These are phyloP conservation scores for Gallinago solitaria DNA, from an alignment of 2,797 vertebrate species.

Conservation along the genomic window DNA sequence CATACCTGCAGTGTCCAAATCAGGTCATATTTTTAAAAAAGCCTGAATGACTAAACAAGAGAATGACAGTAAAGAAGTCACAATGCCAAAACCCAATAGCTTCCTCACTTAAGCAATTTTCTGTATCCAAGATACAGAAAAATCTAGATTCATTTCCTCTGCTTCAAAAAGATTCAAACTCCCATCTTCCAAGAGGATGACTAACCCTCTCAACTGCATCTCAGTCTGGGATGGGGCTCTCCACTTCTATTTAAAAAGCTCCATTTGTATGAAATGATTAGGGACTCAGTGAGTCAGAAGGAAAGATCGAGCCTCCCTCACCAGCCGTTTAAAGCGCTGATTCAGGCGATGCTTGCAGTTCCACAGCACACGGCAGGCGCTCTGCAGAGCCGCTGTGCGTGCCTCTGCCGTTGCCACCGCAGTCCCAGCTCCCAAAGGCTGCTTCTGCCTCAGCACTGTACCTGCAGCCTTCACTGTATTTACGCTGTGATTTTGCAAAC, in stretches of 20 bases:
- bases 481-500: background rate
- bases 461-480: background rate
- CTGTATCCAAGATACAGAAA: constrained; percentile 8
- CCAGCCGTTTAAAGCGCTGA: fast-evolving
- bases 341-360: background rate
- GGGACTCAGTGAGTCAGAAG: background rate
- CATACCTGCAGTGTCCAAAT: background rate
- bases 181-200: background rate
- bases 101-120: background rate
- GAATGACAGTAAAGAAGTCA: background rate
- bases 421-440: background rate
- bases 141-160: background rate
- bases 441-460: background rate
- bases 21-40: background rate
- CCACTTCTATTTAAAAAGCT: background rate
- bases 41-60: background rate
- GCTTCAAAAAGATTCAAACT: background rate
- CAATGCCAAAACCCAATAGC: background rate
- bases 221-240: background rate
- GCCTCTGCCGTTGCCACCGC: fast-evolving
- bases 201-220: constrained; percentile 9
- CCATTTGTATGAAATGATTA: background rate
- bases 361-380: fast-evolving
- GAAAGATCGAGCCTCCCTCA: background rate
- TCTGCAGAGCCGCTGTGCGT: fast-evolving